Percentiles rank a stretch among this genome's conserved stretches.
Conservation (phyloP, 2,888 invertebrate genomes). For the Apamea epomidion region DNA sequence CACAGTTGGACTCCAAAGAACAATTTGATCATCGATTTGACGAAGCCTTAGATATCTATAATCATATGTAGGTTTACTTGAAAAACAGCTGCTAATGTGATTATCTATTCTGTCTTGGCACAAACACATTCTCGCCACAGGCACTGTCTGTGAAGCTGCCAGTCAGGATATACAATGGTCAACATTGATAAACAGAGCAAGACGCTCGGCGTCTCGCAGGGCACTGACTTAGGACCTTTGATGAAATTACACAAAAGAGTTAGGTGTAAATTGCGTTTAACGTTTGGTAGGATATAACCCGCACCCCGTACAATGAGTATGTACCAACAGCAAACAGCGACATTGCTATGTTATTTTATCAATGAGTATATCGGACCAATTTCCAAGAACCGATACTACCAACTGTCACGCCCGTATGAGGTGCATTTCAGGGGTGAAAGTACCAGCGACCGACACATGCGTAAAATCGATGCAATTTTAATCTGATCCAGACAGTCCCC, state of each 20-base stretch:
- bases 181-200: conserved; percentile 45
- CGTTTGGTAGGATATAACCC: not conserved
- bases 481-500: conserved; percentile 77
- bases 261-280: not conserved
- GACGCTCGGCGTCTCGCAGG: conserved; percentile 41
- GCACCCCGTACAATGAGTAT: not conserved
- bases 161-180: conserved; percentile 35
- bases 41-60: not conserved
- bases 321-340: not conserved
- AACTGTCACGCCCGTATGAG: conserved; percentile 7
- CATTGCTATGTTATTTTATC: conserved; percentile 14
- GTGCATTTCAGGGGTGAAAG: conserved; percentile 55
- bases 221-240: conserved; percentile 29
- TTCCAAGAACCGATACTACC: conserved; percentile 35
- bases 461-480: conserved; percentile 65
- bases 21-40: not conserved
- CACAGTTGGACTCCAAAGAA: conserved; percentile 1
- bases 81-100: not conserved
- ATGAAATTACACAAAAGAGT: conserved; percentile 2
- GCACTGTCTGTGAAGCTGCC: conserved; percentile 13
- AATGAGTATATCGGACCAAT: conserved; percentile 19
- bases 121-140: conserved; percentile 19
- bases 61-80: conserved; percentile 8
- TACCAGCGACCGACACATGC: conserved; percentile 42
- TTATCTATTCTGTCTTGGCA: conserved; percentile 13